These are phyloP conservation scores for Eulemur coronatus DNA, from an alignment of 2,797 vertebrate genomes.

Conservation along the genomic window DNA sequence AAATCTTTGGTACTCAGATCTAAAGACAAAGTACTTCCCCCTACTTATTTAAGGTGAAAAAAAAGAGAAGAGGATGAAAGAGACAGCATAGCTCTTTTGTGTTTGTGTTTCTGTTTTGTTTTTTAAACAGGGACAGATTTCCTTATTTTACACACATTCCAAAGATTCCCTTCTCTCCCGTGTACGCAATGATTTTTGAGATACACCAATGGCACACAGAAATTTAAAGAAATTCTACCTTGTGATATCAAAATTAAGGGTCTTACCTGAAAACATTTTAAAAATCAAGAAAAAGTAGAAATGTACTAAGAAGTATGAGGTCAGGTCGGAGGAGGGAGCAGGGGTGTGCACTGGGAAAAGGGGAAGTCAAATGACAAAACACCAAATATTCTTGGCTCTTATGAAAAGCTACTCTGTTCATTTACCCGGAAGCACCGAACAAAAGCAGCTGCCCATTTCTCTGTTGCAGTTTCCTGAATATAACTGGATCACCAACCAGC, in stretches of 20 bases:
- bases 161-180: background rate
- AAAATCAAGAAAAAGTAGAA: slow-evolving; percentile 35
- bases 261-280: background rate
- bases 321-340: background rate
- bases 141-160: background rate
- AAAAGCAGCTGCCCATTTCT: slow-evolving; percentile 69
- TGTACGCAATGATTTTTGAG: background rate
- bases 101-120: background rate
- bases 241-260: background rate
- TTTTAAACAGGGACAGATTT: background rate
- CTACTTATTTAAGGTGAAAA: slow-evolving; percentile 34
- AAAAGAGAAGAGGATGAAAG: background rate
- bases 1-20: slow-evolving; percentile 34
- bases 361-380: slow-evolving; percentile 56
- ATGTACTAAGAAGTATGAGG: background rate
- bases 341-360: slow-evolving; percentile 51
- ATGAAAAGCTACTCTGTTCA: slow-evolving; percentile 63
- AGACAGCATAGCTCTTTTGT: background rate
- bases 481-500: slow-evolving; percentile 52
- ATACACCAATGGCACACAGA: background rate
- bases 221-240: background rate
- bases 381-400: slow-evolving; percentile 49
- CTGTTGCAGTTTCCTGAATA: slow-evolving; percentile 68
- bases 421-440: slow-evolving; percentile 61
- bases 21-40: slow-evolving; percentile 36